Conservation (phyloP, 2,113 vertebrate species). For the Harpagus bidentatus region DNA sequence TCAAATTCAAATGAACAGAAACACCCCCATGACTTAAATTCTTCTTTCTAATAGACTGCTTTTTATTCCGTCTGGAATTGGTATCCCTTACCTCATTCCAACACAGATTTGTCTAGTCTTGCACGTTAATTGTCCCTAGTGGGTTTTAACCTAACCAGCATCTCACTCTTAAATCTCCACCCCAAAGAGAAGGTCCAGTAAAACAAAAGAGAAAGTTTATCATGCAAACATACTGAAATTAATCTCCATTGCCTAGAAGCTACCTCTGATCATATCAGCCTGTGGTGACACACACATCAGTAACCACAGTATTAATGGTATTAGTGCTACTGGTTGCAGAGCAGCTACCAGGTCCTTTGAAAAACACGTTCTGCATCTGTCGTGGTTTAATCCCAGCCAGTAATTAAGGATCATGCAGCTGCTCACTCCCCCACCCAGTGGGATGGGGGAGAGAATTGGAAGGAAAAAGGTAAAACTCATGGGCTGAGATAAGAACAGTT, state of each 20-base stretch:
- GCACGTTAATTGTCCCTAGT: background rate
- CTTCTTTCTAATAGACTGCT: background rate
- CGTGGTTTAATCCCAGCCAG: too few relatives aligned
- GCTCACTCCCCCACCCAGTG: too few relatives aligned
- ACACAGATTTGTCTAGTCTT: background rate
- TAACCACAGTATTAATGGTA: background rate
- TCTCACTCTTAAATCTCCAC: background rate
- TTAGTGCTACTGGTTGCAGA: background rate
- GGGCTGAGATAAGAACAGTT: too few relatives aligned
- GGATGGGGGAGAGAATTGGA: too few relatives aligned
- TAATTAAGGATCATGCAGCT: too few relatives aligned
- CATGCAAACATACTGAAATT: background rate
- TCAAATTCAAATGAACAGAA: background rate
- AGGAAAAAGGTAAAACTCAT: too few relatives aligned
- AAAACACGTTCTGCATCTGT: background rate
- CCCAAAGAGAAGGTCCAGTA: background rate
- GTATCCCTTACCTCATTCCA: background rate
- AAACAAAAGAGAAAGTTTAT: background rate
- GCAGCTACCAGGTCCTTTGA: background rate
- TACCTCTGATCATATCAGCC: background rate
- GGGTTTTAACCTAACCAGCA: background rate
- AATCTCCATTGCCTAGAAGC: background rate
- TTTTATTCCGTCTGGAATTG: background rate
- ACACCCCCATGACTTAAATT: background rate
- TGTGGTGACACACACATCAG: background rate